Conservation (phyloP, 2,797 vertebrate species). For the Alcedo atthis region DNA sequence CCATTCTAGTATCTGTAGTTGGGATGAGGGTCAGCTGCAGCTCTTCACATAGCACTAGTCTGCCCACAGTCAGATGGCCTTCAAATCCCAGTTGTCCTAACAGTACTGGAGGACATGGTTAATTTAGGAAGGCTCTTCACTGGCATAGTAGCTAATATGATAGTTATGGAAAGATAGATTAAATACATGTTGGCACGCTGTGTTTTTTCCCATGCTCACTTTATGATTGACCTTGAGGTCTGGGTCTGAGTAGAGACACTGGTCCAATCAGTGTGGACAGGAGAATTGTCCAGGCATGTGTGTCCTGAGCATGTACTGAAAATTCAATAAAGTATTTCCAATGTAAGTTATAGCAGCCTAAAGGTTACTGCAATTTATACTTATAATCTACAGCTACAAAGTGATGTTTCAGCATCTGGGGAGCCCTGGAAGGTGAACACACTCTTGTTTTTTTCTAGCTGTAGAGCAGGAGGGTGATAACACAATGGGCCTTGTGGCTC, state of each 20-base stretch:
- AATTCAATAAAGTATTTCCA: not conserved
- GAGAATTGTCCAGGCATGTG: rapidly evolving
- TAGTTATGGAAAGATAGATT: not conserved
- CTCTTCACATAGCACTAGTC: not conserved
- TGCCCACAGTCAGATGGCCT: not conserved
- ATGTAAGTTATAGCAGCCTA: not conserved
- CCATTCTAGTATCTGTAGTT: not conserved
- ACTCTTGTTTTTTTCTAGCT: not conserved
- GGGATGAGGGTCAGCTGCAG: not conserved
- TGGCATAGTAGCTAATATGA: not conserved
- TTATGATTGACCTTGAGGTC: not conserved
- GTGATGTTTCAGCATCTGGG: not conserved
- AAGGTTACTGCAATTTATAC: not conserved
- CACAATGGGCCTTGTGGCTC: not conserved
- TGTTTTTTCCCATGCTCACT: not conserved
- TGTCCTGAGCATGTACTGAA: not conserved
- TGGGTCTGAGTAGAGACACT: not conserved
- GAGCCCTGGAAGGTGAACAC: not conserved
- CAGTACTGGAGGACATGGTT: not conserved
- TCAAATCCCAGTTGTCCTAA: not conserved
- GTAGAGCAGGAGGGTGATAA: not conserved
- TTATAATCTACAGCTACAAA: not conserved
- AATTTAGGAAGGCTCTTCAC: not conserved
- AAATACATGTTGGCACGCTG: not conserved
- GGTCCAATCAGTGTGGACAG: not conserved